Conservation (phyloP, 2,113 vertebrate species). For the Etheostoma cragini region DNA sequence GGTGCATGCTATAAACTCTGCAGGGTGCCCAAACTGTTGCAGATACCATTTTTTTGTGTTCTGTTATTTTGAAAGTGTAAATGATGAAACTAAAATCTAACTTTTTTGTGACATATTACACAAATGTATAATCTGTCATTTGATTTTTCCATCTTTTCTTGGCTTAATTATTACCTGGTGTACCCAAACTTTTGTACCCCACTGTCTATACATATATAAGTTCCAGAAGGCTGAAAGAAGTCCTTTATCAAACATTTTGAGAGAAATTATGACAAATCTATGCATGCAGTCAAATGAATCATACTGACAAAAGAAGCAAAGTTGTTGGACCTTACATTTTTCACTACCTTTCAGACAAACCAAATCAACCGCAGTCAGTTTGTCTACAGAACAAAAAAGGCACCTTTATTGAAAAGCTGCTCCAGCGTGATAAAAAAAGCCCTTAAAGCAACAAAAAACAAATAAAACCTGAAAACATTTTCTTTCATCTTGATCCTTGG, state of each 20-base stretch:
- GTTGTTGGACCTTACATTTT: constrained; percentile 41
- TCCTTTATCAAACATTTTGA: constrained; percentile 21
- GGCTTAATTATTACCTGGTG: too few relatives aligned
- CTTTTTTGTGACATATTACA: too few relatives aligned
- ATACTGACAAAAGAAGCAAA: constrained; percentile 38
- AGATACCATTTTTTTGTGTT: too few relatives aligned
- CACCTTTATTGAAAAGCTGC: constrained; percentile 66
- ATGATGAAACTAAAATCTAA: too few relatives aligned
- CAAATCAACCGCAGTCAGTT: constrained; percentile 55
- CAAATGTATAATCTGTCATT: too few relatives aligned
- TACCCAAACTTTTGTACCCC: too few relatives aligned
- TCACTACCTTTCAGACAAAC: constrained; percentile 43
- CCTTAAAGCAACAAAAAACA: constrained; percentile 68
- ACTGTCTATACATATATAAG: too few relatives aligned
- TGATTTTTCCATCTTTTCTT: too few relatives aligned
- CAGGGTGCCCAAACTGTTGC: too few relatives aligned
- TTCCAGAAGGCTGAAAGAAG: constrained; percentile 9
- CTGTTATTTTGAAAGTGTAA: too few relatives aligned
- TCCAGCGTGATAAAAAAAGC: constrained; percentile 39
- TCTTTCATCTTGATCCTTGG: constrained; percentile 72
- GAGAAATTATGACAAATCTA: constrained; percentile 32
- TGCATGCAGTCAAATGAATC: constrained; percentile 48
- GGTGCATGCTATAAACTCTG: too few relatives aligned
- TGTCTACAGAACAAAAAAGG: constrained; percentile 38
- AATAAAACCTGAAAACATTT: constrained; percentile 77